phyloP scores from a whole-genome alignment of 2,888 invertebrate species.

The Himalopsyche japonica region DNA sequence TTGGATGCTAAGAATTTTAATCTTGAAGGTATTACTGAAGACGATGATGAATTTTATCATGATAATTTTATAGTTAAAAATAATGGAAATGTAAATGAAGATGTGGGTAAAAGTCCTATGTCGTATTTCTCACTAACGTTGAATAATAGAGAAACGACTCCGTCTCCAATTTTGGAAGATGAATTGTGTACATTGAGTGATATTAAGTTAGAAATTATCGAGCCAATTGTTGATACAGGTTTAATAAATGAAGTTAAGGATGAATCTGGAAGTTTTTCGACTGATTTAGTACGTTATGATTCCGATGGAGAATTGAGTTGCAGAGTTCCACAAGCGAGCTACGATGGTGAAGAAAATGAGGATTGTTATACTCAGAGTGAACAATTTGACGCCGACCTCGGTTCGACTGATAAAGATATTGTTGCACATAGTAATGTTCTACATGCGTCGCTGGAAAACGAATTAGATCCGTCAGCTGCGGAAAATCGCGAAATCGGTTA shows the following conservation, averaged over 20 bases:
- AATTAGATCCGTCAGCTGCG: background rate
- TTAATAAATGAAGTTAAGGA: background rate
- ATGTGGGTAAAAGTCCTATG: background rate
- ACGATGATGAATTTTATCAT: background rate
- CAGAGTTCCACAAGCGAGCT: background rate
- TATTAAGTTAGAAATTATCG: background rate
- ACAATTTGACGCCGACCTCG: background rate
- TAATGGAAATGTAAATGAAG: background rate
- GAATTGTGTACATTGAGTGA: background rate
- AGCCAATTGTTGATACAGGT: background rate
- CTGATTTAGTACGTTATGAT: background rate
- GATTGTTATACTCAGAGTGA: background rate
- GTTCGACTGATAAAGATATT: background rate
- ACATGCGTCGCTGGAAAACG: background rate
- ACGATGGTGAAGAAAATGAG: background rate
- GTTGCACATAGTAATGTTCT: background rate
- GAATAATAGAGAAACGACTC: background rate
- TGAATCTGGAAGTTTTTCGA: background rate
- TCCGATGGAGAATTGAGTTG: background rate
- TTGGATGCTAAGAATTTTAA: background rate
- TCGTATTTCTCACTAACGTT: background rate
- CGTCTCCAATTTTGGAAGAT: background rate
- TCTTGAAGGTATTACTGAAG: background rate
- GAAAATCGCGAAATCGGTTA: background rate
- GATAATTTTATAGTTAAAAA: background rate